Evolutionary conservation across 2,888 invertebrate genomes (phyloP), one percentile per base, ranked within the genome.

Genomic region (Eristalis arbustorum): DNA sequence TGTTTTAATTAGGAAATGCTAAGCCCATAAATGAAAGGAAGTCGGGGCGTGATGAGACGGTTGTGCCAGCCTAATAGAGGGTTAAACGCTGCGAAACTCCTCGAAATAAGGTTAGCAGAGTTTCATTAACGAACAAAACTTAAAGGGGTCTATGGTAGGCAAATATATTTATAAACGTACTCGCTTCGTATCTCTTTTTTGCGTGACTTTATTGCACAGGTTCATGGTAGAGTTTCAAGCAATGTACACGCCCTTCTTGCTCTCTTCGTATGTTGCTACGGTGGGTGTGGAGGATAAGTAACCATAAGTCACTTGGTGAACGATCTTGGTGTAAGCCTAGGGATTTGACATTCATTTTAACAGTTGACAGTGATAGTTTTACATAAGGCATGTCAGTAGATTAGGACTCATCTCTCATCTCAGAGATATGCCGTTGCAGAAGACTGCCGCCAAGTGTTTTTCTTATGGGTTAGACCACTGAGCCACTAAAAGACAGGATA

Each of bases 1-100:
- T 68, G 67, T 42, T 80, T 68, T 80, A 80, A 80, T 80, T 80
- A 80, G 68, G 68, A 68, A 62, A 68, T 67, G 62, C 37, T 68
- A 49, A 25, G 62, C 37, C 56, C n/a, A 14, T 67, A 61, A 73
- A 73, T 42, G 34, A 61, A 14, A 37, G 25, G 56, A 25, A 61
- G 42, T 23, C 25, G 56, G 28, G 25, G 64, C 13, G 64, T 37
- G 61, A 11, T 8, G 31, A 22, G 23, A 42, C 40, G 28, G 14
- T 40, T 64, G 6, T 63, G 14, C 25, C 37, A 28, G 28, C 18
- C 37, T 11, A 40, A 59, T 23, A 31, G 56, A 64, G 49, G 73
- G 73, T 63, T 73, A 49, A 74, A 74, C 22, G 42, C 42, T 59
- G 62, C 14, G 57, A 28, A 62, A 62, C 42, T 56, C 63, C 63